Evolutionary conservation across 2,888 invertebrate genomes (phyloP).

Genomic region (Ephialtes manifestator): DNA sequence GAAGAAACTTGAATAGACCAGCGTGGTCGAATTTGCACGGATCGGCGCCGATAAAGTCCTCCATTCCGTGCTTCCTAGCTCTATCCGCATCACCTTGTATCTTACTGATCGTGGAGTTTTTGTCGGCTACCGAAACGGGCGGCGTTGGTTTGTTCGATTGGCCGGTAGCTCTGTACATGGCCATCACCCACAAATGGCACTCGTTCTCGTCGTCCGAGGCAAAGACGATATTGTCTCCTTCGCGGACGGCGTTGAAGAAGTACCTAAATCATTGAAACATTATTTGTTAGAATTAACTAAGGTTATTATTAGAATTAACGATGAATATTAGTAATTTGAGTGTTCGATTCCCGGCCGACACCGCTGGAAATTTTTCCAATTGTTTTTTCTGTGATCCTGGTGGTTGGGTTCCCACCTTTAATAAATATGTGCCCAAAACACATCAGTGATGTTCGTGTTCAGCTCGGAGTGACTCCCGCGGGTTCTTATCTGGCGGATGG

Average conservation of each 20-base stretch:
- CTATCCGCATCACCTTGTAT: conserved; percentile 98
- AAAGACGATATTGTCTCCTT: conserved; percentile 98
- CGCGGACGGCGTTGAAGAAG: conserved; percentile 99
- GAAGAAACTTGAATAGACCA: conserved; percentile 95
- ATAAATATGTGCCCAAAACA: too few relatives aligned
- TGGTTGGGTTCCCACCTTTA: too few relatives aligned
- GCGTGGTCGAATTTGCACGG: conserved; percentile 99
- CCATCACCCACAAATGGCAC: conserved; percentile 99
- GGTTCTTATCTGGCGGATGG: too few relatives aligned
- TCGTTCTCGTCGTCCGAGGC: conserved; percentile 99
- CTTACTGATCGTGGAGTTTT: conserved; percentile 94
- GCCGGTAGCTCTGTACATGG: conserved; percentile 99
- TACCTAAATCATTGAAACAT: conserved; percentile 87
- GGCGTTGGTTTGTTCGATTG: conserved; percentile 99
- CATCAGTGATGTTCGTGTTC: too few relatives aligned
- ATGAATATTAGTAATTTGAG: not conserved
- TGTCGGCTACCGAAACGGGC: conserved; percentile 93
- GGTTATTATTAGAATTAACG: not conserved
- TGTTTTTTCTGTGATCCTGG: too few relatives aligned
- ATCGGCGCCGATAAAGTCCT: conserved; percentile 99
- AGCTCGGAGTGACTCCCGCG: too few relatives aligned
- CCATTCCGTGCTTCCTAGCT: conserved; percentile 99
- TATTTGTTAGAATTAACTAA: too few relatives aligned
- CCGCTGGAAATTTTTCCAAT: too few relatives aligned
- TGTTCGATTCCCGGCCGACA: too few relatives aligned